Evolutionary conservation across 2,888 invertebrate species (phyloP), one percentile per base, ranked within the genome.

Genomic region (Parelbella ahira): DNA sequence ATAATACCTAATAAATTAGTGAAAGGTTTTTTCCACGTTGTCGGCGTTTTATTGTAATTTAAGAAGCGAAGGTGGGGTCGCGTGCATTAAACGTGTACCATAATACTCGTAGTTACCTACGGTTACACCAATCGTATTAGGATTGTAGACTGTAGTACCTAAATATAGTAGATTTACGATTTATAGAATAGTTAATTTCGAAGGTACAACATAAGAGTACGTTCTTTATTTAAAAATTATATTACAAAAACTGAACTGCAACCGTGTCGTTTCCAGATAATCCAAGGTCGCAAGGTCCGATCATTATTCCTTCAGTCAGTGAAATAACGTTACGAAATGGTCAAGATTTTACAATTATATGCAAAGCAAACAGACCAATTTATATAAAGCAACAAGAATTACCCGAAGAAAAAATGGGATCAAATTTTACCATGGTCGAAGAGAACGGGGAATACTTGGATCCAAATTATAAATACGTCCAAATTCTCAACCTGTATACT

Each of bases 321-420:
- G 83, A 86, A 65, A 63, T 81, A 41, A 63, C 67, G 50, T 71
- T 87, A 57, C 63, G 76, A 59, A 67, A 66, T 39, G 82, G 81
- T 37, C 66, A 81, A 68, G 84, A 84, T 54, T 81, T 51, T 56
- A 77, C 80, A 44, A 48, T 87, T 32, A 56, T 27, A 37, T 87
- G 87, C 60, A 74, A 62, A 68, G 72, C 75, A 37, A 67, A 67
- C 41, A 60, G 50, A 13, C 48, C 58, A 25, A 48, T 86, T 51
- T 48, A 65, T 48, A 72, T 87, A 55, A 73, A 56, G 50, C 78
- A 78, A 60, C 81, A 86, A 66, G 69, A 76, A 38, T 51, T 64
- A 50, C 62, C 69, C 20, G 81, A 84, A 59, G 77, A 77, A 48
- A 50, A 58, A 19, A 55, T 59, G 27, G 68, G 60, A 44, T 47